phyloP scores from a whole-genome alignment of 2,113 vertebrate genomes.

The Meriones unguiculatus region DNA sequence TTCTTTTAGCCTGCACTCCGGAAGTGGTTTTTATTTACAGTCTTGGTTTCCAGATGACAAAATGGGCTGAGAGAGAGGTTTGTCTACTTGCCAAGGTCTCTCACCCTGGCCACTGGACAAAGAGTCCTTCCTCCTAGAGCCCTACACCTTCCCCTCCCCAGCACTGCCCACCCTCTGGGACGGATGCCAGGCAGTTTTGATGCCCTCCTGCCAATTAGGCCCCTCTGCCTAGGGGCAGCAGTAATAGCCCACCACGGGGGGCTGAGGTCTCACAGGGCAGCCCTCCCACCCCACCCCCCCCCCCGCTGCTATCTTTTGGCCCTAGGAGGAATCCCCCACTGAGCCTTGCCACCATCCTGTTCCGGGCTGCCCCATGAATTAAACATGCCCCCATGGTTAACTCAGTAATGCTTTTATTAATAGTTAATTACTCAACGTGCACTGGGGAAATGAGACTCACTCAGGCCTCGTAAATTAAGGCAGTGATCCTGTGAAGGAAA shows the following conservation, averaged over 20 bases:
- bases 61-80: not conserved
- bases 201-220: not conserved
- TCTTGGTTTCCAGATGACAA: not conserved
- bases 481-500: conserved; percentile 71
- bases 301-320: conserved; percentile 53
- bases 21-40: too few relatives aligned
- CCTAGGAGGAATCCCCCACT: conserved; percentile 69
- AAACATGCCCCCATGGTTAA: conserved; percentile 80
- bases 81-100: not conserved
- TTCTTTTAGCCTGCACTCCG: not conserved
- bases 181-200: not conserved
- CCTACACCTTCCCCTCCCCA: not conserved
- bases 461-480: conserved; percentile 80
- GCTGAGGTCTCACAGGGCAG: not conserved
- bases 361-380: conserved; percentile 77
- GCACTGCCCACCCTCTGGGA: not conserved
- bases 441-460: conserved; percentile 79
- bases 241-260: not conserved
- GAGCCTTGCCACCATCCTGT: conserved; percentile 66
- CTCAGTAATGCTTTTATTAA: conserved; percentile 84
- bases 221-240: not conserved
- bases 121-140: not conserved
- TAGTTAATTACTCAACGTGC: conserved; percentile 80
- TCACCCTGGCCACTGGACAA: not conserved
- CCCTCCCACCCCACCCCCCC: not conserved